These are phyloP conservation scores for Pediacus dermestoides DNA, from an alignment of 2,888 invertebrate species.

Conservation along the genomic window DNA sequence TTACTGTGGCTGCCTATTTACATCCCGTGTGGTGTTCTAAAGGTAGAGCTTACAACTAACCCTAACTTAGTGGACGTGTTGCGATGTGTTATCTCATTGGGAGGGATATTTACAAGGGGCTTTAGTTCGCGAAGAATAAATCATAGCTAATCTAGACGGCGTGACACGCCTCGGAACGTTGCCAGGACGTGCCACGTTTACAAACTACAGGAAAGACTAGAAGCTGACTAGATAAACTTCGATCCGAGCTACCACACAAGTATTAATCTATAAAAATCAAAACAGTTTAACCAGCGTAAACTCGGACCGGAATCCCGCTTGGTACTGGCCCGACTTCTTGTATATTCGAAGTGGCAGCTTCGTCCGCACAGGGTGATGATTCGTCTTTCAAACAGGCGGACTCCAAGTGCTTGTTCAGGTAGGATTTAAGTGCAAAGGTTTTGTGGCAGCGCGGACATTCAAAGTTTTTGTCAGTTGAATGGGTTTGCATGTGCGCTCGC, in stretches of 20 bases:
- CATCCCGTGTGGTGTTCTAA: constrained; percentile 42
- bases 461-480: constrained; percentile 86
- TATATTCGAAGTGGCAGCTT: constrained; percentile 7
- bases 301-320: constrained; percentile 33
- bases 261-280: constrained; percentile 13
- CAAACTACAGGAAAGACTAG: constrained; percentile 34
- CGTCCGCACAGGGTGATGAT: constrained; percentile 4
- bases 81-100: constrained; percentile 48
- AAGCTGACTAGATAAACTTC: constrained; percentile 35
- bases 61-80: constrained; percentile 52
- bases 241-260: constrained; percentile 19
- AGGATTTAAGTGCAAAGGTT: constrained; percentile 90
- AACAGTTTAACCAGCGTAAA: constrained; percentile 38
- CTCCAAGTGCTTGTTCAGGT: constrained; percentile 91
- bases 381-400: constrained; percentile 77
- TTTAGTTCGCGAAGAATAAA: constrained; percentile 46
- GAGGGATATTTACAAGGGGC: constrained; percentile 48
- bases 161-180: constrained; percentile 36
- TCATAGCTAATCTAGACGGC: constrained; percentile 44
- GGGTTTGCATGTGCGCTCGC: constrained; percentile 92
- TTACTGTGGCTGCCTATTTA: constrained; percentile 30
- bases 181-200: constrained; percentile 40
- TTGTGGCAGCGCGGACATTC: constrained; percentile 85
- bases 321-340: constrained; percentile 22
- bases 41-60: constrained; percentile 44